A percentile compares a stretch with the other conserved stretches of the same genome.
phyloP scores from a whole-genome alignment of 2,113 vertebrate species.

The Gnathonemus echidnorhynchus region DNA sequence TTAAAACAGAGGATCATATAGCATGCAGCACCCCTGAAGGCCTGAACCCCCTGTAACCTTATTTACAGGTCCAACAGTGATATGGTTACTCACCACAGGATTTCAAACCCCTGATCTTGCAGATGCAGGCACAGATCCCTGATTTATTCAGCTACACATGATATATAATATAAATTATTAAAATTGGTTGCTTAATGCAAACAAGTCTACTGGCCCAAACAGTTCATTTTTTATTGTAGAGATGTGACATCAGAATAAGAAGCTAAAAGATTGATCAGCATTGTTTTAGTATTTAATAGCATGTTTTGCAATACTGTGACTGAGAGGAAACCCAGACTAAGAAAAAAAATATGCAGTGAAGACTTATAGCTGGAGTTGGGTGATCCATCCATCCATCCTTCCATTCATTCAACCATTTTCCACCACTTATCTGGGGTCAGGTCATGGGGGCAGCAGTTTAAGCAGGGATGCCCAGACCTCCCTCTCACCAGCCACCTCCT shows the following conservation, averaged over 20 bases:
- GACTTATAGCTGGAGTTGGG: not conserved
- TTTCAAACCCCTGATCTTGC: not conserved
- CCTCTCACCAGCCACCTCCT: too few relatives aligned
- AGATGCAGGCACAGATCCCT: not conserved
- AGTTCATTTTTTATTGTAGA: not conserved
- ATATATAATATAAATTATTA: not conserved
- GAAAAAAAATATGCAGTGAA: not conserved
- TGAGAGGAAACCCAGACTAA: not conserved
- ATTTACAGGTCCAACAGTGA: not conserved
- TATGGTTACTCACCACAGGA: not conserved
- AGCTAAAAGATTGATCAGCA: not conserved
- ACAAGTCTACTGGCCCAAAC: not conserved
- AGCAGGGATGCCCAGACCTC: too few relatives aligned
- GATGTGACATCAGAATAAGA: too few relatives aligned
- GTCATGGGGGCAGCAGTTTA: too few relatives aligned
- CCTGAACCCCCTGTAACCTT: not conserved
- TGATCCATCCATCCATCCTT: too few relatives aligned
- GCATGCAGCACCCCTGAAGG: not conserved
- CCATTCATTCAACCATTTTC: too few relatives aligned
- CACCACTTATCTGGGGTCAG: too few relatives aligned
- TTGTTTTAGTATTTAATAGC: not conserved
- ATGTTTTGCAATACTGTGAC: not conserved
- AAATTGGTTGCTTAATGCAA: not conserved
- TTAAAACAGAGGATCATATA: too few relatives aligned
- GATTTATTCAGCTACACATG: not conserved